These are phyloP conservation scores for Petromus typicus DNA, from an alignment of 2,113 vertebrate species.

Conservation along the genomic window DNA sequence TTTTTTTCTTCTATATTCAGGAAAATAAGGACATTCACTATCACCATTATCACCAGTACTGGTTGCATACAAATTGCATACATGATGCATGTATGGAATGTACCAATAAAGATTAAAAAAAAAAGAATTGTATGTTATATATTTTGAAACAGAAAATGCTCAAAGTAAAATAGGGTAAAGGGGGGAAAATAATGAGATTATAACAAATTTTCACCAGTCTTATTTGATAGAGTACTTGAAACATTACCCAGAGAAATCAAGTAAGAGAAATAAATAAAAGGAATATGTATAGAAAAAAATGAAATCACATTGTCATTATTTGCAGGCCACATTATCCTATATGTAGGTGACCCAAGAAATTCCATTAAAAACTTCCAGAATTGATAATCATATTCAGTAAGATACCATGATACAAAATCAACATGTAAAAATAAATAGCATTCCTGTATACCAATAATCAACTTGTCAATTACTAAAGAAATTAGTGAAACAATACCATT, in stretches of 20 bases:
- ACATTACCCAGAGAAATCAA: background rate
- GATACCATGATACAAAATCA: background rate
- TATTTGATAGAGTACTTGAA: background rate
- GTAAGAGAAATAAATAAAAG: background rate
- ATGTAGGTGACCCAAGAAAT: background rate
- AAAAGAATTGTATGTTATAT: too few species aligned
- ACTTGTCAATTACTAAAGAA: background rate
- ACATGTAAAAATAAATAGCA: background rate
- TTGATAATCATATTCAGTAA: background rate
- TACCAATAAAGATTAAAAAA: too few species aligned
- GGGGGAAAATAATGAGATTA: too few species aligned
- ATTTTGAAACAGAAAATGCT: too few species aligned
- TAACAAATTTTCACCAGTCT: too few species aligned
- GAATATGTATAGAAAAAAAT: background rate
- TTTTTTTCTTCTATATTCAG: background rate
- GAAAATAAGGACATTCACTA: background rate
- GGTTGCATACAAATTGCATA: too few species aligned
- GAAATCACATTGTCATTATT: background rate
- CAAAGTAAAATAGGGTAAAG: too few species aligned
- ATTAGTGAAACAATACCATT: background rate
- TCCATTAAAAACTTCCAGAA: background rate
- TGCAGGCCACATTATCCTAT: background rate
- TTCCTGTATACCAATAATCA: background rate
- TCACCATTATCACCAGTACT: too few species aligned
- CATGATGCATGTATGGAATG: too few species aligned